Percentiles rank a stretch among this genome's conserved stretches.
phyloP scores from a whole-genome alignment of 1,140 invertebrate species.

The Drosophila chauvacae region DNA sequence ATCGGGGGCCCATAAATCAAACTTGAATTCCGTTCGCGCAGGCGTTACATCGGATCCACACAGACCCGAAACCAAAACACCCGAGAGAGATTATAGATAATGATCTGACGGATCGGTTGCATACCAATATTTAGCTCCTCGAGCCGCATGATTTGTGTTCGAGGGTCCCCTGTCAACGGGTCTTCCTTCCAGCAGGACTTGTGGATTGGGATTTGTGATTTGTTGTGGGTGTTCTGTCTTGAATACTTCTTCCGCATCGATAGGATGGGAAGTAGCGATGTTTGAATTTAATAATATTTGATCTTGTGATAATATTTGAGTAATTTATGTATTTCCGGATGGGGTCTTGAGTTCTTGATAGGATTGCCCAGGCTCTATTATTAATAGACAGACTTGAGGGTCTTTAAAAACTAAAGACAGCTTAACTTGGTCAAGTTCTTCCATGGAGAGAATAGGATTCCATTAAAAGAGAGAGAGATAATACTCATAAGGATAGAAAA shows the following conservation, averaged over 20 bases:
- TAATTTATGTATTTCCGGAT: slow-evolving; percentile 5
- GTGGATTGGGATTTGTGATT: neutral
- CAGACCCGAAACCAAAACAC: neutral
- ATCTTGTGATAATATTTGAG: slow-evolving; percentile 2
- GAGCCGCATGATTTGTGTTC: slow-evolving; percentile 21
- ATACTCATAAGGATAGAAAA: too few species aligned
- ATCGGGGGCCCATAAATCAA: slow-evolving; percentile 39
- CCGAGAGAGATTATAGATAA: slow-evolving; percentile 31
- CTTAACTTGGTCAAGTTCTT: neutral
- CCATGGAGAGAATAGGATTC: neutral
- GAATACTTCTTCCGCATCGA: neutral
- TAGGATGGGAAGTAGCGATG: slow-evolving; percentile 4
- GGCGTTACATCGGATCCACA: slow-evolving; percentile 50
- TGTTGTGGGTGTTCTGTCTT: slow-evolving; percentile 2
- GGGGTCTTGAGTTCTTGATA: neutral
- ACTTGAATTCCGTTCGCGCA: slow-evolving; percentile 29
- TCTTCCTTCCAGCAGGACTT: neutral
- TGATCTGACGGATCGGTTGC: slow-evolving; percentile 28
- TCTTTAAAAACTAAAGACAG: neutral
- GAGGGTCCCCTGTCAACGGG: slow-evolving; percentile 20
- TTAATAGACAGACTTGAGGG: neutral
- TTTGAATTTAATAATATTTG: neutral
- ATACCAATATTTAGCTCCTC: slow-evolving; percentile 18
- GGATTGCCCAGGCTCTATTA: neutral
- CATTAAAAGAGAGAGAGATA: too few species aligned